Evolutionary conservation across 2,797 vertebrate genomes (phyloP).

Genomic region (Eulemur albifrons): DNA sequence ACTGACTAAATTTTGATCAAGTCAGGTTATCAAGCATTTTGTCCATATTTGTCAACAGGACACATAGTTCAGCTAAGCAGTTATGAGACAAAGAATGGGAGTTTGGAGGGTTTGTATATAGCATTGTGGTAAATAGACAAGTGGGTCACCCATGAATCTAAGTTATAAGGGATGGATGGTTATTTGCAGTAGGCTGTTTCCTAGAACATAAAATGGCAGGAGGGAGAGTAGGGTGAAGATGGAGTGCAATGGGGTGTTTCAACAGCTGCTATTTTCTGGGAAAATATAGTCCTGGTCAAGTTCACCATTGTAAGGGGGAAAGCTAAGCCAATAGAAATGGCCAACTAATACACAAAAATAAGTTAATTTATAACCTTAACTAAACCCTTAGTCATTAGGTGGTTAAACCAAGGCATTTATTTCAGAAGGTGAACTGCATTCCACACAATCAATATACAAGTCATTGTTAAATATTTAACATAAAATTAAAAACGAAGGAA

Average conservation of each 20-base stretch:
- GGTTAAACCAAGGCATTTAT: not conserved
- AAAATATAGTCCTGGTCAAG: not conserved
- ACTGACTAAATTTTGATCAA: not conserved
- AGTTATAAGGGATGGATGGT: not conserved
- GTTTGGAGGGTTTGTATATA: not conserved
- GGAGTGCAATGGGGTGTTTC: rapidly evolving
- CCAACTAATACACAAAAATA: not conserved
- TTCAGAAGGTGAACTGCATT: not conserved
- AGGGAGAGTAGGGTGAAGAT: rapidly evolving
- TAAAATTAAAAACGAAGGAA: not conserved
- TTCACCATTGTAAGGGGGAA: not conserved
- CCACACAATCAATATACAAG: not conserved
- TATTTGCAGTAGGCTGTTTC: not conserved
- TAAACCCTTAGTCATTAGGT: not conserved
- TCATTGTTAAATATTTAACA: not conserved
- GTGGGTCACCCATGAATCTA: not conserved
- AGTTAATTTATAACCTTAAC: not conserved
- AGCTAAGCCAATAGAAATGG: not conserved
- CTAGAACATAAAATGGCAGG: not conserved
- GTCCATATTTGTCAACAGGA: not conserved
- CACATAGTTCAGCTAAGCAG: not conserved
- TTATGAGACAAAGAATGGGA: not conserved
- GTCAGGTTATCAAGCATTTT: not conserved
- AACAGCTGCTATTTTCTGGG: not conserved
- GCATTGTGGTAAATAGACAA: not conserved